phyloP scores from a whole-genome alignment of 2,888 invertebrate species.

The Ditula angustiorana region DNA sequence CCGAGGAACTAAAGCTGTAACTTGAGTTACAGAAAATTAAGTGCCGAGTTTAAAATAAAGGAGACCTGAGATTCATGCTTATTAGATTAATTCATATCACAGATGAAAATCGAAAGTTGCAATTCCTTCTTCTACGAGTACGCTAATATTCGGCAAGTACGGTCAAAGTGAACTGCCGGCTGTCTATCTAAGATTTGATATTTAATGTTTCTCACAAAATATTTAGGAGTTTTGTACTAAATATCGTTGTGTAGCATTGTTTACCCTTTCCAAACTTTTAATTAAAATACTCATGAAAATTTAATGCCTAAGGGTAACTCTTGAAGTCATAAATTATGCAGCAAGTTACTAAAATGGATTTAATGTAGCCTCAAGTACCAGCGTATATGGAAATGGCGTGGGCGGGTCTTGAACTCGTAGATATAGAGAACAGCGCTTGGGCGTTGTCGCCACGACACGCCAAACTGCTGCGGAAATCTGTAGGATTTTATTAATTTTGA shows the following conservation, averaged over 20 bases:
- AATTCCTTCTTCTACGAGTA: too few relatives aligned
- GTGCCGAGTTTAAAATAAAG: too few relatives aligned
- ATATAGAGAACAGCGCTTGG: conserved; percentile 34
- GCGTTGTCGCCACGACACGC: conserved; percentile 31
- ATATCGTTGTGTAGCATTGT: too few relatives aligned
- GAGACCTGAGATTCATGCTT: too few relatives aligned
- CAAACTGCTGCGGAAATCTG: conserved; percentile 2
- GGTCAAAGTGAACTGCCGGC: too few relatives aligned
- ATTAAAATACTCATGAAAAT: neutral
- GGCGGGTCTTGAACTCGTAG: conserved; percentile 34
- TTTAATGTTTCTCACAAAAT: too few relatives aligned
- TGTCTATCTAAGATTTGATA: too few relatives aligned
- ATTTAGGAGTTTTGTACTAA: too few relatives aligned
- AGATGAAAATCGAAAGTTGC: too few relatives aligned
- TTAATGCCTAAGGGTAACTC: neutral
- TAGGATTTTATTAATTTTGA: neutral
- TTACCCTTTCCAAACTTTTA: too few relatives aligned
- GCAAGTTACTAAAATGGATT: conserved; percentile 27
- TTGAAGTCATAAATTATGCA: conserved; percentile 25
- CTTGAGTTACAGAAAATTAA: neutral
- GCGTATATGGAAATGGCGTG: conserved; percentile 27
- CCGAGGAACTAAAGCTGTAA: neutral
- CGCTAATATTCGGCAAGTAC: too few relatives aligned
- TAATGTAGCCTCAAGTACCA: conserved; percentile 27
- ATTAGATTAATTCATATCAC: too few relatives aligned